A percentile compares a stretch with the other conserved stretches of the same genome.
Evolutionary conservation across 2,888 invertebrate species (phyloP).

Genomic region (Apamea anceps): DNA sequence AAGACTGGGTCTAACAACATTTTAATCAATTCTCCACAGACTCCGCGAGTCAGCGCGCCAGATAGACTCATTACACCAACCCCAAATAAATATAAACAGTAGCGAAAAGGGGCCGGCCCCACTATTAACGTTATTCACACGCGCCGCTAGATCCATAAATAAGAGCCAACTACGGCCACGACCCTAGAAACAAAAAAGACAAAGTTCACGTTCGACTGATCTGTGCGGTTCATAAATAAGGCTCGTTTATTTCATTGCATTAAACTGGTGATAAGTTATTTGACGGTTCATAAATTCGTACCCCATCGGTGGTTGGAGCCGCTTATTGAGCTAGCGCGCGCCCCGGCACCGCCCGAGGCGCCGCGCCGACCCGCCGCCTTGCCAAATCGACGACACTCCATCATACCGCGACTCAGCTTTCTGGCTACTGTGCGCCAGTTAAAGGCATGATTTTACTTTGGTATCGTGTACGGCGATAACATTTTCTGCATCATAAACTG

Average conservation of each 20-base stretch:
- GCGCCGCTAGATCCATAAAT: conserved; percentile 89
- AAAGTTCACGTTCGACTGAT: conserved; percentile 85
- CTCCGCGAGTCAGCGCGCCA: conserved; percentile 89
- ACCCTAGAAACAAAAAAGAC: conserved; percentile 86
- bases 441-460: conserved; percentile 79
- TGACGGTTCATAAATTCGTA: conserved; percentile 88
- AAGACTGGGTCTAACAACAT: conserved; percentile 89
- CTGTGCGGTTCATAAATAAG: conserved; percentile 87
- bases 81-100: conserved; percentile 90
- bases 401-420: conserved; percentile 82
- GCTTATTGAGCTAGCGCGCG: conserved; percentile 78
- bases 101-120: conserved; percentile 86
- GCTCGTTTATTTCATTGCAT: conserved; percentile 89
- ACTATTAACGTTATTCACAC: conserved; percentile 90
- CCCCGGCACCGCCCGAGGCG: conserved; percentile 79
- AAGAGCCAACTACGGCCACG: conserved; percentile 83
- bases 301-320: conserved; percentile 80
- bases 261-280: conserved; percentile 90
- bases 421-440: conserved; percentile 83
- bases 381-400: conserved; percentile 86
- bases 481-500: conserved; percentile 84
- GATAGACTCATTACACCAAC: conserved; percentile 89
- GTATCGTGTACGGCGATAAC: conserved; percentile 78
- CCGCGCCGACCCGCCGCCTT: conserved; percentile 80
- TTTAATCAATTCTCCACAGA: conserved; percentile 90